Evolutionary conservation across 2,113 vertebrate genomes (phyloP).

Genomic region (Clarias gariepinus): DNA sequence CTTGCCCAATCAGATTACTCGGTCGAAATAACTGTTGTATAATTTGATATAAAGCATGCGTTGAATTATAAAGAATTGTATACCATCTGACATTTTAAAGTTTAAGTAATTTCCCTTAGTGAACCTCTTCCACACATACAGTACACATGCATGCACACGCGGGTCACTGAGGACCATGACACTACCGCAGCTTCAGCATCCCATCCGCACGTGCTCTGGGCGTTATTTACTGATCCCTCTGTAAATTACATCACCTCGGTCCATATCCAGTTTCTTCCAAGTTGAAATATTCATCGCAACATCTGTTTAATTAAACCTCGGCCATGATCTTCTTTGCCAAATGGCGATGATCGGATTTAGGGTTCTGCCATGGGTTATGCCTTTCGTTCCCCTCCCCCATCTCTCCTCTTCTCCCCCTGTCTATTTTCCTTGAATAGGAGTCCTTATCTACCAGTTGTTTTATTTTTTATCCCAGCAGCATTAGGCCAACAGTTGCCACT

Average conservation of each 20-base stretch:
- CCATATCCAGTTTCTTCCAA: conserved; percentile 58
- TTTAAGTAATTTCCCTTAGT: not conserved
- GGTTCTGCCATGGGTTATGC: conserved; percentile 54
- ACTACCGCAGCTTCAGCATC: conserved; percentile 12
- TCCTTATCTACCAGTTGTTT: conserved; percentile 70
- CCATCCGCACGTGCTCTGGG: conserved; percentile 51
- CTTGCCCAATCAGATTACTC: too few species aligned
- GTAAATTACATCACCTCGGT: conserved; percentile 61
- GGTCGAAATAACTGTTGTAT: not conserved
- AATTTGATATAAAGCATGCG: not conserved
- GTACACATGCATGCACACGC: not conserved
- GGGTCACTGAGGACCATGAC: conserved; percentile 36
- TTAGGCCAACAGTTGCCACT: conserved; percentile 70
- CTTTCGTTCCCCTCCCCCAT: conserved; percentile 28
- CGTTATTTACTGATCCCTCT: conserved; percentile 53
- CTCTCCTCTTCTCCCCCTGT: conserved; percentile 13
- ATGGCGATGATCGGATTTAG: conserved; percentile 56
- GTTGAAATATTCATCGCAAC: conserved; percentile 62
- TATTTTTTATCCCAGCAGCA: conserved; percentile 74
- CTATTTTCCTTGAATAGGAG: conserved; percentile 54
- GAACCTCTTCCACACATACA: not conserved
- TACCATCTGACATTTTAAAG: not conserved
- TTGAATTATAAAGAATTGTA: not conserved
- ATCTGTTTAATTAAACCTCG: conserved; percentile 69
- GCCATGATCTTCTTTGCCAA: conserved; percentile 57